Evolutionary conservation across 2,888 invertebrate genomes (phyloP).

Genomic region (Ephialtes manifestator): DNA sequence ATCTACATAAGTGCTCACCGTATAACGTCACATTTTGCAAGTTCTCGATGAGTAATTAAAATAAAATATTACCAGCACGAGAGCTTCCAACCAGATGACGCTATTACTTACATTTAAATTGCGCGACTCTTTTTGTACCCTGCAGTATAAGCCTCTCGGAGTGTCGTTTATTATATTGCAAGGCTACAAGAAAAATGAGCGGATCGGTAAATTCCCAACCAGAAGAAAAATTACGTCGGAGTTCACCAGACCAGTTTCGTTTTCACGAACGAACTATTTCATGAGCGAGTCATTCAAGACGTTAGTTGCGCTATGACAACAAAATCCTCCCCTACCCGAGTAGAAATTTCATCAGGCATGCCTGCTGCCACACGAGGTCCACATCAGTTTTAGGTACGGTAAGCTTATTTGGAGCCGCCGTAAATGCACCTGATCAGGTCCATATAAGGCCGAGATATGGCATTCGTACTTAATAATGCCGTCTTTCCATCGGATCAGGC

Average conservation of each 20-base stretch:
- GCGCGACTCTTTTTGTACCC: neutral
- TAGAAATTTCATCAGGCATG: too few species aligned
- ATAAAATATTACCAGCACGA: slow-evolving; percentile 8
- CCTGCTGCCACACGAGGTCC: too few species aligned
- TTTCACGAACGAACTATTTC: slow-evolving; percentile 59
- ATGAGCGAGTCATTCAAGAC: neutral
- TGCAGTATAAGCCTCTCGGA: neutral
- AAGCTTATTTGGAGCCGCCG: too few species aligned
- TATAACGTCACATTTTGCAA: slow-evolving; percentile 4
- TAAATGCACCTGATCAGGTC: too few species aligned
- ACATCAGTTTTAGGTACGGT: too few species aligned
- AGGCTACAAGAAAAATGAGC: slow-evolving; percentile 1
- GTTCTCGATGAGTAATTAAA: slow-evolving; percentile 46
- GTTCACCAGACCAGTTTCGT: slow-evolving; percentile 33
- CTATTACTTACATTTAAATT: slow-evolving; percentile 36
- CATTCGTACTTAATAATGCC: too few species aligned
- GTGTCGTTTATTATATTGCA: slow-evolving; percentile 1
- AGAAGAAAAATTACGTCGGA: neutral
- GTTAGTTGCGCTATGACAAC: neutral
- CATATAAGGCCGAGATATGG: too few species aligned
- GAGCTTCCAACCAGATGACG: neutral
- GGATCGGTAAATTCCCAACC: neutral
- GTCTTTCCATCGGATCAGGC: too few species aligned
- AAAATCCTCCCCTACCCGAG: neutral
- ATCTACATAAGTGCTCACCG: neutral